phyloP scores from a whole-genome alignment of 2,888 invertebrate genomes.

The Pogonocherus hispidulus region DNA sequence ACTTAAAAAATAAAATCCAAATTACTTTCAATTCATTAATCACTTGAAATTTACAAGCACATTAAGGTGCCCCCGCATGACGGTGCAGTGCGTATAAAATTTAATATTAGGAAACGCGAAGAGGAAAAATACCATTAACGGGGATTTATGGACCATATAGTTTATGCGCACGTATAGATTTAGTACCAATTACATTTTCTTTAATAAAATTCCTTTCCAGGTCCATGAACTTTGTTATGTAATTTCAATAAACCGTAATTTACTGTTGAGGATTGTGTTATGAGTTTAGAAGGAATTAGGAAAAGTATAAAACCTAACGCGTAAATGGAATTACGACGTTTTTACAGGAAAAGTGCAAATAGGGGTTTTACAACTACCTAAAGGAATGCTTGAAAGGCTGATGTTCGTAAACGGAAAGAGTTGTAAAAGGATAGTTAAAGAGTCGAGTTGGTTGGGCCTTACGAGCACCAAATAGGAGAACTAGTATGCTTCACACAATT shows the following conservation, averaged over 20 bases:
- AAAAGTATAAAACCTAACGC: constrained; percentile 15
- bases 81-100: constrained; percentile 11
- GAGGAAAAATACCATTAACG: constrained; percentile 17
- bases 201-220: constrained; percentile 21
- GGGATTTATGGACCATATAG: constrained; percentile 19
- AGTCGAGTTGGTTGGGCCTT: not conserved
- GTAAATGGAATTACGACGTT: constrained; percentile 10
- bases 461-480: not conserved
- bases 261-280: not conserved
- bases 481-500: not conserved
- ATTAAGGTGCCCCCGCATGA: no score
- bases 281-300: constrained; percentile 20
- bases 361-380: constrained; percentile 8
- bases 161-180: constrained; percentile 25
- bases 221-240: constrained; percentile 12
- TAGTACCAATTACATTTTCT: constrained; percentile 14
- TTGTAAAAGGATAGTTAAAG: constrained; percentile 8
- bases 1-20: no score
- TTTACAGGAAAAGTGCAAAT: constrained; percentile 15
- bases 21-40: no score
- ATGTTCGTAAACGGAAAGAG: constrained; percentile 1
- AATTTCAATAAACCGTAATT: constrained; percentile 28
- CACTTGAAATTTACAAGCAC: no score
- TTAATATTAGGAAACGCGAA: constrained; percentile 15
- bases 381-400: constrained; percentile 3